Base-by-base conservation (phyloP, 2,797 vertebrate genomes). In the Cryptoprocta ferox region DNA sequence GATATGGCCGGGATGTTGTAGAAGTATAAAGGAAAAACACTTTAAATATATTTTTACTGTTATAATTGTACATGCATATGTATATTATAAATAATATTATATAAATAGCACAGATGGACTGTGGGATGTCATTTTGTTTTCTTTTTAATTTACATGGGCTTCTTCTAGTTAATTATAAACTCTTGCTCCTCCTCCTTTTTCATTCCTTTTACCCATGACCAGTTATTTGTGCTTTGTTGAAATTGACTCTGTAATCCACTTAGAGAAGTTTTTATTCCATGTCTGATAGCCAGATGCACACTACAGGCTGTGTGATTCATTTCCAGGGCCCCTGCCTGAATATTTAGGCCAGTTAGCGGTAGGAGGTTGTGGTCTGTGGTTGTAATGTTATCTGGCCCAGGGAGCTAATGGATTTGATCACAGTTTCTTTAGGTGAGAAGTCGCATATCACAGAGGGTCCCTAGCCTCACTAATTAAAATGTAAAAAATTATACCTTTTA, bases 251-350 rank as follows among this genome's bases (percentile, higher is more conserved):
- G 19, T 97, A 98, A 97, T 98, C 98, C 98, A 98, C 98, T 98
- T 95, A 92, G 80, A 98, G 84, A 97, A 97, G 76, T 97, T 96
- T 95, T 97, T 96, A 93, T 91, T 93, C 98, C 86, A 76, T 96
- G 61, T 98, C 97, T 98, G 98, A 98, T 98, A 98, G 97, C 98
- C 98, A 98, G 98, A 98, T 98, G 98, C 97, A 98, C 96, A 89
- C 96, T 98, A 91, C 95, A 97, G 98, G 92, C 98, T 96, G n/a
- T 97, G 95, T 96, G 95, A 96, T 98, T 97, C 97, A 97, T 98
- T 98, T 98, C 95, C 96, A 97, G 97, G 83, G 90, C 78, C 97
- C 98, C 98, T 97, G 91, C 97, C 97, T 97, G 98, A 96, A 97
- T 98, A 98, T 98, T 98, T 97, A 98, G 98, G 96, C 97, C 97